phyloP scores from a whole-genome alignment of 2,113 vertebrate species.

The Megaceryle torquata region DNA sequence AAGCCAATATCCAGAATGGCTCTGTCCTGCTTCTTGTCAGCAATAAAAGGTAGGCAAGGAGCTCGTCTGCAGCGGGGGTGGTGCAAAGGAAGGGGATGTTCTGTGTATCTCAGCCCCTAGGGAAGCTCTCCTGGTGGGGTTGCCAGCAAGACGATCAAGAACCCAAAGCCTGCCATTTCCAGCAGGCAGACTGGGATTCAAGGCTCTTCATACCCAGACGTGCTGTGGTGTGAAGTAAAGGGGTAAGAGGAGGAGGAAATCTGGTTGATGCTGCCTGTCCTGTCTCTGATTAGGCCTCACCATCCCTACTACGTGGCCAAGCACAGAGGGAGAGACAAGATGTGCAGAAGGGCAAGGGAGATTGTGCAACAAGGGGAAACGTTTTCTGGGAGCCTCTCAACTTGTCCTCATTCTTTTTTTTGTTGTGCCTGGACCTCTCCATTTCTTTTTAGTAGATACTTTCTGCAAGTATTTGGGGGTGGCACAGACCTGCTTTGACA shows the following conservation, averaged over 20 bases:
- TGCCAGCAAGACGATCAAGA: background rate
- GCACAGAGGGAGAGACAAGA: background rate
- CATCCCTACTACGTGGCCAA: background rate
- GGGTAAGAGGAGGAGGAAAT: background rate
- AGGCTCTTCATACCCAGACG: background rate
- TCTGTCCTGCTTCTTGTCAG: conserved; percentile 76
- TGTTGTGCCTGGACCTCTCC: background rate
- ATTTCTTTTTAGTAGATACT: background rate
- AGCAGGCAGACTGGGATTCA: background rate
- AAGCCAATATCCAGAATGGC: conserved; percentile 77
- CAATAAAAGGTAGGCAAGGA: conserved; percentile 64
- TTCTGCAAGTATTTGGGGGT: background rate
- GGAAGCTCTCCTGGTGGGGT: background rate
- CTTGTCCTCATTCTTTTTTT: background rate
- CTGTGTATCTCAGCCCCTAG: background rate
- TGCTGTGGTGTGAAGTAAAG: background rate
- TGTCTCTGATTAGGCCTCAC: background rate
- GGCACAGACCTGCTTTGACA: background rate
- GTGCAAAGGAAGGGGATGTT: background rate
- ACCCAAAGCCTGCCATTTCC: background rate
- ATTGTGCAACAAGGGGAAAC: fast-evolving
- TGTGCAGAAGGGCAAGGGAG: background rate
- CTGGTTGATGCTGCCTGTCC: background rate
- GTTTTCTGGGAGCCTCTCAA: background rate
- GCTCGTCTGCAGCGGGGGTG: fast-evolving